These are phyloP conservation scores for Oreochromis tanganicae DNA, from an alignment of 2,113 vertebrate genomes.

Conservation along the genomic window DNA sequence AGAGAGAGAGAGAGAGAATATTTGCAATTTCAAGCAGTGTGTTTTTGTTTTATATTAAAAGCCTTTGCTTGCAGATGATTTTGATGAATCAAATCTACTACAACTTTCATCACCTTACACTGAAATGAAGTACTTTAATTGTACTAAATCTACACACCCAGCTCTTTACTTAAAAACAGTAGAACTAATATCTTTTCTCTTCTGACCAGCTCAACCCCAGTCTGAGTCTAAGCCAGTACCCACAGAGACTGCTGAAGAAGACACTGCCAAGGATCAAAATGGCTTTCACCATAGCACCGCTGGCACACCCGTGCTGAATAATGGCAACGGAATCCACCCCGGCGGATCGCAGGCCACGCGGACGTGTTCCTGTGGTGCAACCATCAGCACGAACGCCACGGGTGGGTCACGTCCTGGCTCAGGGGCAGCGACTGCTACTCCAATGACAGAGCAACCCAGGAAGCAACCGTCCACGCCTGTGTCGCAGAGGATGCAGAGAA, in stretches of 20 bases:
- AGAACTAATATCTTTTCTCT: neutral
- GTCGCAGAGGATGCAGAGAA: slow-evolving; percentile 90
- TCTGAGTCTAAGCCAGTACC: slow-evolving; percentile 73
- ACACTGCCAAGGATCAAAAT: slow-evolving; percentile 72
- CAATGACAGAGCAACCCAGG: slow-evolving; percentile 66
- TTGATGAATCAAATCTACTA: neutral
- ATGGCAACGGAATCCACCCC: slow-evolving; percentile 72
- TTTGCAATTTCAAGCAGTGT: neutral
- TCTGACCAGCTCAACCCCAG: slow-evolving; percentile 83
- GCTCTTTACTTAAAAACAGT: neutral
- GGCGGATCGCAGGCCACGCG: slow-evolving; percentile 42
- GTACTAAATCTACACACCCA: neutral
- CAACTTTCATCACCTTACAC: neutral
- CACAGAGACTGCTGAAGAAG: slow-evolving; percentile 71
- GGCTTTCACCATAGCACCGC: slow-evolving; percentile 49
- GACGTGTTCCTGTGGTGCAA: slow-evolving; percentile 48
- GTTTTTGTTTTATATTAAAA: neutral
- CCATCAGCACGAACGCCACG: slow-evolving; percentile 20
- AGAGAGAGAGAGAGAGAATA: neutral
- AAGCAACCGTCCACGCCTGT: slow-evolving; percentile 78
- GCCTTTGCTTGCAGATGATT: neutral
- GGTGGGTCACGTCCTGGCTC: neutral
- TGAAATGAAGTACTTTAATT: neutral
- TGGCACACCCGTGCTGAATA: slow-evolving; percentile 15
- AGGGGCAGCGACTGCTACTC: neutral